Evolutionary conservation across 2,888 invertebrate species (phyloP).

Genomic region (Synergus gifuensis): DNA sequence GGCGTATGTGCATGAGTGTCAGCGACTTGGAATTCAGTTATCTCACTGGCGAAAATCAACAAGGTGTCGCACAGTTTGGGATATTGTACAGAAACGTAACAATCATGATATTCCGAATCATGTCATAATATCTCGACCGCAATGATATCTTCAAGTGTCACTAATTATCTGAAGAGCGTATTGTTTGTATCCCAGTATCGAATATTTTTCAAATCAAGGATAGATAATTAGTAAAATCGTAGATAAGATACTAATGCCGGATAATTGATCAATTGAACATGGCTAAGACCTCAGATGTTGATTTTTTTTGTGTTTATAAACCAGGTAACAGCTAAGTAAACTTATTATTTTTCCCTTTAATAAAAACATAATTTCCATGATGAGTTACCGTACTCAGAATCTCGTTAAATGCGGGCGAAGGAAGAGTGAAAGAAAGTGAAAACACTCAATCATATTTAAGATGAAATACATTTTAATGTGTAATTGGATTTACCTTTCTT

Average conservation of each 20-base stretch:
- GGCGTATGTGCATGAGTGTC: constrained; percentile 93
- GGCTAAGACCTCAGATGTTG: background rate
- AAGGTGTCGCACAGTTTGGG: constrained; percentile 78
- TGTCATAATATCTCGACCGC: background rate
- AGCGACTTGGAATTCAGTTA: constrained; percentile 86
- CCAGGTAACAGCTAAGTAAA: background rate
- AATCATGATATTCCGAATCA: background rate
- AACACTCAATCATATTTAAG: background rate
- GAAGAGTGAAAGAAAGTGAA: background rate
- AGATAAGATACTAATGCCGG: background rate
- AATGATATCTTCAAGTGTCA: no score
- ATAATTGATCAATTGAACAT: background rate
- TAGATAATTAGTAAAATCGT: background rate
- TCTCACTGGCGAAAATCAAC: constrained; percentile 86
- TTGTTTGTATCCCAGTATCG: background rate
- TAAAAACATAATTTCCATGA: background rate
- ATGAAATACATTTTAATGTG: background rate
- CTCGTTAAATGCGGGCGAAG: background rate
- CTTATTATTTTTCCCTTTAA: background rate
- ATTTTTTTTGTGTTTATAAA: background rate
- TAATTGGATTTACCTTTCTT: background rate
- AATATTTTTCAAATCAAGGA: background rate
- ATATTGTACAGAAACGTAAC: background rate
- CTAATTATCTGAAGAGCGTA: background rate
- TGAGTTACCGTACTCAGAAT: background rate